phyloP scores from a whole-genome alignment of 2,797 vertebrate species.

The Brotula barbata region DNA sequence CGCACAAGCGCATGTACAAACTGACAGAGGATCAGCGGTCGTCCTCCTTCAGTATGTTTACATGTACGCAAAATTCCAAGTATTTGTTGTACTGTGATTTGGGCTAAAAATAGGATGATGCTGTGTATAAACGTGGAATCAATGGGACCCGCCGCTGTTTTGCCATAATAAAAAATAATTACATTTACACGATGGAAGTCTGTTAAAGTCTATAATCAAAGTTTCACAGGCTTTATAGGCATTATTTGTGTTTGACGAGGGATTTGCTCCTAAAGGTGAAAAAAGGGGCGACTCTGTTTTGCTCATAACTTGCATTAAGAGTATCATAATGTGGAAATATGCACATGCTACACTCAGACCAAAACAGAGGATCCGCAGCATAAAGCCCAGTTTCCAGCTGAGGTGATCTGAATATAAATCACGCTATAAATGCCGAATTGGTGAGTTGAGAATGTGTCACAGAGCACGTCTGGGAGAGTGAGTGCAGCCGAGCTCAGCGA shows the following conservation, averaged over 20 bases:
- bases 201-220: too few relatives aligned
- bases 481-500: constrained; percentile 68
- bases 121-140: too few relatives aligned
- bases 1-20: constrained; percentile 14
- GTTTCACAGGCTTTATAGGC: too few relatives aligned
- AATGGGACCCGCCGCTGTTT: too few relatives aligned
- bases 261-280: constrained; percentile 73
- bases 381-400: constrained; percentile 28
- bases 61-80: too few relatives aligned
- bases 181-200: too few relatives aligned
- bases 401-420: constrained; percentile 65
- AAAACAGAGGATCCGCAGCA: constrained; percentile 27
- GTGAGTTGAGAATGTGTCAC: constrained; percentile 77
- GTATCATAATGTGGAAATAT: constrained; percentile 13
- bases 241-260: constrained; percentile 80
- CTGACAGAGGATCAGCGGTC: constrained; percentile 59
- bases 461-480: constrained; percentile 71
- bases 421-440: constrained; percentile 54
- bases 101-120: too few relatives aligned
- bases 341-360: constrained; percentile 3
- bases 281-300: constrained; percentile 17
- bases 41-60: too few relatives aligned
- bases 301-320: too few relatives aligned
- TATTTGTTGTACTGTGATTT: too few relatives aligned
- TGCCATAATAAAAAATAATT: too few relatives aligned